A percentile compares a stretch with the other conserved stretches of the same genome.
Conservation (phyloP, 2,888 invertebrate species). For the Acheta domesticus region DNA sequence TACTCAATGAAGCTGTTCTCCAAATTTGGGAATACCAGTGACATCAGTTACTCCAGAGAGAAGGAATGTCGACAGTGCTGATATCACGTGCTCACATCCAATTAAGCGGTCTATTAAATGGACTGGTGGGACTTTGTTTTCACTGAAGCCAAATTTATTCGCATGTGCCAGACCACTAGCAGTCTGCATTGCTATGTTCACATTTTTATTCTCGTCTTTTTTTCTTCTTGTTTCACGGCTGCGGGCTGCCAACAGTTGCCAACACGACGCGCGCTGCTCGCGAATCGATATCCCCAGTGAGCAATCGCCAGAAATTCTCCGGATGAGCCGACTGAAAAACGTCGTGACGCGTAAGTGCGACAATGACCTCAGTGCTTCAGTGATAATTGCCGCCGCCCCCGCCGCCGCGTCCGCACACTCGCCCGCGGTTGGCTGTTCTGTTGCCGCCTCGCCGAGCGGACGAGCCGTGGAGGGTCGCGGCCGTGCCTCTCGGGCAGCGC, state of each 20-base stretch:
- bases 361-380: background rate
- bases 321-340: background rate
- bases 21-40: no score
- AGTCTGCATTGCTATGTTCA: background rate
- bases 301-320: background rate
- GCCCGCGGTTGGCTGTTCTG: background rate
- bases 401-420: background rate
- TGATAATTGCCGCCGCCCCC: background rate
- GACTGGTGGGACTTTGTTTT: background rate
- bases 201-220: background rate
- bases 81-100: background rate
- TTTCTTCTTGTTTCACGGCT: background rate
- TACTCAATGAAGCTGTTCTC: no score
- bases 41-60: no score
- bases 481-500: background rate
- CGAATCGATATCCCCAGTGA: background rate
- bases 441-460: no score
- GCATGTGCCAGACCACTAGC: background rate
- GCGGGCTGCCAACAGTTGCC: background rate
- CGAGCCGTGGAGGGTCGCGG: no score
- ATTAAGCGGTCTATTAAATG: background rate
- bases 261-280: background rate
- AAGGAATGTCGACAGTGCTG: background rate
- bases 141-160: background rate
- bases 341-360: background rate